Percentiles rank a stretch among this genome's conserved stretches.
Conservation (phyloP, 2,888 invertebrate genomes). For the Gryllus longicercus region DNA sequence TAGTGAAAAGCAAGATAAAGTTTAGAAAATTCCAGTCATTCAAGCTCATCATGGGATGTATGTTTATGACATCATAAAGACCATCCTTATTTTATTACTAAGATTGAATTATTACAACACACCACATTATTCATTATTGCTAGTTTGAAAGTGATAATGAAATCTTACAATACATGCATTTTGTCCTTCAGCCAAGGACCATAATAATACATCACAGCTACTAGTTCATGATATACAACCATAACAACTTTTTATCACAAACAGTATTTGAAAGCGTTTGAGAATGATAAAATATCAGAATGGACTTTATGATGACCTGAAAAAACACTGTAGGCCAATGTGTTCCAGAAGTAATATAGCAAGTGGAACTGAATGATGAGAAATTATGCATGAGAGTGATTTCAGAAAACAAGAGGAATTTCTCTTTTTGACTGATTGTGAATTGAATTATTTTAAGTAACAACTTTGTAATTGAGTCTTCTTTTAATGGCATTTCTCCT, state of each 20-base stretch:
- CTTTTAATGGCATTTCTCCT: background rate
- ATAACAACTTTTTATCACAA: slow-evolving; percentile 11
- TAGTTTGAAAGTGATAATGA: slow-evolving; percentile 17
- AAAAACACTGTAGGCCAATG: slow-evolving; percentile 4
- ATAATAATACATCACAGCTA: slow-evolving; percentile 10
- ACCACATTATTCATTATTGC: slow-evolving; percentile 17
- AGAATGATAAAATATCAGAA: slow-evolving; percentile 1
- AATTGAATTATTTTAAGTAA: background rate
- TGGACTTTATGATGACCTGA: slow-evolving; percentile 11
- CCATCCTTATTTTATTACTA: slow-evolving; percentile 10
- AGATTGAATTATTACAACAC: slow-evolving; percentile 17
- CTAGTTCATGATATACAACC: slow-evolving; percentile 11
- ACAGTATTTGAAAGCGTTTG: slow-evolving; percentile 5
- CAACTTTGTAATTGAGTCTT: background rate
- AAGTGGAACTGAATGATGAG: too few relatives aligned
- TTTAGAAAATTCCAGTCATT: background rate
- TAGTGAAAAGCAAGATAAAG: slow-evolving; percentile 17
- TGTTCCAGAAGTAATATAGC: background rate
- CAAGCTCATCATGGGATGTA: background rate
- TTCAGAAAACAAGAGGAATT: background rate
- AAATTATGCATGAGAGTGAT: background rate
- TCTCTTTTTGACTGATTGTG: background rate
- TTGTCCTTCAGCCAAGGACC: background rate
- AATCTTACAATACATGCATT: slow-evolving; percentile 2
- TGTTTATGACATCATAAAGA: slow-evolving; percentile 17